phyloP scores from a whole-genome alignment of 2,797 vertebrate species.

The Epinephelus awoara region DNA sequence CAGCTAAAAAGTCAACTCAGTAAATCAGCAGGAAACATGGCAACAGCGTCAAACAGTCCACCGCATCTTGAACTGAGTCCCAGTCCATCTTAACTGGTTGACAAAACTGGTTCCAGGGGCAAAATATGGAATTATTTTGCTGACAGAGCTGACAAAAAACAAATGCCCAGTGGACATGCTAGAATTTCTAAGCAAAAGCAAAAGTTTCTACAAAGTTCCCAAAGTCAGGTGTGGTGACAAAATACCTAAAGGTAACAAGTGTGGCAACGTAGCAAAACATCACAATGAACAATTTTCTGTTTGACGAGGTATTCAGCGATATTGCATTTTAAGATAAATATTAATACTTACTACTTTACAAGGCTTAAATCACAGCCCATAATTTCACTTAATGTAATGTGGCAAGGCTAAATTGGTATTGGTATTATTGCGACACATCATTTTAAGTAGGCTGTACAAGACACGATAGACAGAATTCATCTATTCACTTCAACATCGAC shows the following conservation, averaged over 20 bases:
- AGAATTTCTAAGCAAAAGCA: constrained; percentile 14
- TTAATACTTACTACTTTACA: background rate
- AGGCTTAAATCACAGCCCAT: constrained; percentile 5
- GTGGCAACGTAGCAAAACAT: background rate
- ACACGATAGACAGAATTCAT: constrained; percentile 14
- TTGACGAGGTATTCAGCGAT: background rate
- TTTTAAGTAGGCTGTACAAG: constrained; percentile 5
- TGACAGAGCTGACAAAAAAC: constrained; percentile 51
- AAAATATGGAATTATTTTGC: constrained; percentile 59
- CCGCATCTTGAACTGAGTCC: constrained; percentile 65
- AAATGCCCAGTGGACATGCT: constrained; percentile 35
- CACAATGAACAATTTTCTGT: background rate
- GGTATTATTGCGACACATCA: background rate
- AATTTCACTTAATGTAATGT: constrained; percentile 6
- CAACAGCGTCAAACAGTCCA: constrained; percentile 68
- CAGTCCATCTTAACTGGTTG: constrained; percentile 62
- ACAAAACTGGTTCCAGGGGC: constrained; percentile 69
- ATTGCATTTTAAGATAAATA: background rate
- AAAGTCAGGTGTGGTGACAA: constrained; percentile 25
- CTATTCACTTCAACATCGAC: background rate
- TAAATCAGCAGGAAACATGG: constrained; percentile 77
- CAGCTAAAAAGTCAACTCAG: constrained; percentile 74
- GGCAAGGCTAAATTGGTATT: constrained; percentile 1
- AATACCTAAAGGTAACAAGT: constrained; percentile 6
- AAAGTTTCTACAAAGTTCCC: constrained; percentile 32